Base-by-base conservation (phyloP, 2,797 vertebrate genomes). In the Echeneis naucrates region DNA sequence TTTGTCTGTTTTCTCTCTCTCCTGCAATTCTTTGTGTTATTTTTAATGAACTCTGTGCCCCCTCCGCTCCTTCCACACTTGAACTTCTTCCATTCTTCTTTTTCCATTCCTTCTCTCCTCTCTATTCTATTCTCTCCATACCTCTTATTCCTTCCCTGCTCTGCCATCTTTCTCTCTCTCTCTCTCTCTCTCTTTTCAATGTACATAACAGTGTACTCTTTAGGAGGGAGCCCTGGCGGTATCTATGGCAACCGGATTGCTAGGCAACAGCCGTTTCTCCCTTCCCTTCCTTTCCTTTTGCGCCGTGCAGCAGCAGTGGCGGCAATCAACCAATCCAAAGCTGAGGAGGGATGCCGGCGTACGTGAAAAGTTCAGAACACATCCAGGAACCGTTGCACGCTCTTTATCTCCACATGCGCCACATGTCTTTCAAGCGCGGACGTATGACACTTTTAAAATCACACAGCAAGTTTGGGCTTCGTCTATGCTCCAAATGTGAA, bases 221-320 rank as follows among this genome's bases (percentile, higher is more conserved):
- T 93, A 94, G 92, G 93, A 91, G 87, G 87, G 92, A 95, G 93
- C 93, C 88, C 84, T 88, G 93, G 85, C 60, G 69, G 95, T 96
- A 94, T 92, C 94, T 93, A 95, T 95, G 95, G 94, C 93, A 96
- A 96, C 95, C 90, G 4, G 77, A 95, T 95, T 93, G 89, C 94
- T 95, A 95, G 92, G 95, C 95, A 95, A 95, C 94, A 93, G 92
- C 86, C 89, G 69, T 89, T 92, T 92, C 88, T 90, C 91, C 90
- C 86, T 90, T 93, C 89, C 90, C 92, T 87, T 88, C 82, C 82
- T 30, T 30, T 30, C 30, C 30, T 30, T n/a, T 30, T 80, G 80
- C 65, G 61, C 84, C 50, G 79, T 85, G 87, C 80, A 87, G 88
- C 85, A 87, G 87, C 85, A 87, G 87, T 75, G 84, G 90, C 83